Percentiles rank a stretch among this genome's conserved stretches.
Conservation (phyloP, 2,797 vertebrate genomes). For the Tauraco hartlaubi region DNA sequence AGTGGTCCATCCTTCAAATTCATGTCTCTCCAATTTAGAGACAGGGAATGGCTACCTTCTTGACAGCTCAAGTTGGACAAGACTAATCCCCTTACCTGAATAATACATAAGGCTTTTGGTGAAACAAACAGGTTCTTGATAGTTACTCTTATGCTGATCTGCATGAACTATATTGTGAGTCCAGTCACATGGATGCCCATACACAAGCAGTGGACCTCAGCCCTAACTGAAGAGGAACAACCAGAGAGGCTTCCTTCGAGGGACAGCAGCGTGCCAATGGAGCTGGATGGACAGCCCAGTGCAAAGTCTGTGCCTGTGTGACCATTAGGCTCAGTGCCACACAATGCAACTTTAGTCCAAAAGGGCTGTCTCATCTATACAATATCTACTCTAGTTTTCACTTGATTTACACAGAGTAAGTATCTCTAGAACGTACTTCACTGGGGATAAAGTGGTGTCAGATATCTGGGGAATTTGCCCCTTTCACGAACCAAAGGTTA, state of each 20-base stretch:
- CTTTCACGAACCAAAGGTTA: neutral
- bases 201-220: neutral
- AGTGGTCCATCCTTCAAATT: too few species aligned
- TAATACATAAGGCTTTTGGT: neutral
- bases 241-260: neutral
- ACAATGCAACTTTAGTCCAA: neutral
- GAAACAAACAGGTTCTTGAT: neutral
- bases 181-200: neutral
- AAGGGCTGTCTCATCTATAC: neutral
- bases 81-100: neutral
- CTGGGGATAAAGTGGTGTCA: neutral
- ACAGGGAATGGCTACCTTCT: neutral
- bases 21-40: too few species aligned
- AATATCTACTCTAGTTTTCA: neutral
- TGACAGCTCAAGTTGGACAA: neutral
- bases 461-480: neutral
- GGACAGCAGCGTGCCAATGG: accelerated
- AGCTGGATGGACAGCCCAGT: neutral
- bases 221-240: neutral
- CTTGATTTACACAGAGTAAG: neutral
- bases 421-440: neutral
- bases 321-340: neutral
- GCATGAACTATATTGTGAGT: neutral
- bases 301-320: neutral
- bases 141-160: neutral